A percentile compares a stretch with the other conserved stretches of the same genome.
Evolutionary conservation across 2,113 vertebrate genomes (phyloP).

Genomic region (Naja naja): DNA sequence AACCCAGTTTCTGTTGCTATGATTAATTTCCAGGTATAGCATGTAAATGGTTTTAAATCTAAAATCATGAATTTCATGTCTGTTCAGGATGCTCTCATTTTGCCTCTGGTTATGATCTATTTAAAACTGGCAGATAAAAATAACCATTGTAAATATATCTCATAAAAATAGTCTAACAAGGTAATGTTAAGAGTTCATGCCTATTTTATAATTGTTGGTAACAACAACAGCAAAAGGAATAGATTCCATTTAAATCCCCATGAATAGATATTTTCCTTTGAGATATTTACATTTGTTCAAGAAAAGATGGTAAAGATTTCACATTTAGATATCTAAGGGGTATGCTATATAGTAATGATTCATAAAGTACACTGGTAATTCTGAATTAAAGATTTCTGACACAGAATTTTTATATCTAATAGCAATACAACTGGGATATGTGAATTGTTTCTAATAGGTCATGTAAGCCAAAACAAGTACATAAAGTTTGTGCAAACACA

Average conservation of each 20-base stretch:
- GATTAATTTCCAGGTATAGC: not conserved
- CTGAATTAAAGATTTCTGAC: not conserved
- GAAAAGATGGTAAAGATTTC: not conserved
- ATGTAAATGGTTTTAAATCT: not conserved
- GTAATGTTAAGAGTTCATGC: not conserved
- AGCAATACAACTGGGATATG: not conserved
- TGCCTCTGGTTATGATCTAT: not conserved
- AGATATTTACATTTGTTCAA: not conserved
- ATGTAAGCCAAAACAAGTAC: not conserved
- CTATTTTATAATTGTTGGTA: not conserved
- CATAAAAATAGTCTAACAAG: not conserved
- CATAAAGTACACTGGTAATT: not conserved
- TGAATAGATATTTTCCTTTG: not conserved
- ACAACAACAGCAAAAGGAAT: not conserved
- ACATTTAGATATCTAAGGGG: not conserved
- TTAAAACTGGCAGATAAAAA: conserved; percentile 16
- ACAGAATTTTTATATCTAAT: not conserved
- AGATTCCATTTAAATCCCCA: not conserved
- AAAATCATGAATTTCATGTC: not conserved
- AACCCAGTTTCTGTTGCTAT: not conserved
- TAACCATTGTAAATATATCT: not conserved
- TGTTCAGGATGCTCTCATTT: not conserved
- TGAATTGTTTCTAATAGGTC: not conserved
- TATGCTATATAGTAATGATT: not conserved
- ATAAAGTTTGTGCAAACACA: not conserved